These are phyloP conservation scores for Tinamus major DNA, from an alignment of 2,797 vertebrate genomes.

Conservation along the genomic window DNA sequence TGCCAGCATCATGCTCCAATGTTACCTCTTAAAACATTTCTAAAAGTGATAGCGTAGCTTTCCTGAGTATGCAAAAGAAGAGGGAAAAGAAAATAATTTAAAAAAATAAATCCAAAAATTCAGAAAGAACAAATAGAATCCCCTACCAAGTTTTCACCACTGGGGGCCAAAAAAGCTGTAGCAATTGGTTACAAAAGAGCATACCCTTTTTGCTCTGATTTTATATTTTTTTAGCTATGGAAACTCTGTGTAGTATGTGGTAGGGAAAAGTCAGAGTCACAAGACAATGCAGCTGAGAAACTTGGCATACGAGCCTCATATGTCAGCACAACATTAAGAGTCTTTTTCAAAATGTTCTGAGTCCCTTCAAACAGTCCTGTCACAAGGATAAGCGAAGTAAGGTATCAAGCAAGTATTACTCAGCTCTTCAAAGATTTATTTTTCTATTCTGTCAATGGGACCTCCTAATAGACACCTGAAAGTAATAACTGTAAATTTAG, in stretches of 20 bases:
- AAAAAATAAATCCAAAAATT: not conserved
- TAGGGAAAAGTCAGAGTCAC: slow-evolving; percentile 27
- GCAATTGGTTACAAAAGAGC: not conserved
- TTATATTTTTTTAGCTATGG: not conserved
- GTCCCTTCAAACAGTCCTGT: not conserved
- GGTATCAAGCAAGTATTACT: not conserved
- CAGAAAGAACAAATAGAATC: not conserved
- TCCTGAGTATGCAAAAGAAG: rapidly evolving
- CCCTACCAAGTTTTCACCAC: not conserved
- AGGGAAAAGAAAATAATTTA: not conserved
- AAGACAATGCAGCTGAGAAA: slow-evolving; percentile 41
- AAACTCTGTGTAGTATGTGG: not conserved
- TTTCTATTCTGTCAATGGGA: not conserved
- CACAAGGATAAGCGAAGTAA: not conserved
- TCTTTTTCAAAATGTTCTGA: not conserved
- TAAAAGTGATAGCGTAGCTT: not conserved
- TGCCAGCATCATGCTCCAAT: not conserved
- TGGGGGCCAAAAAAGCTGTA: not conserved
- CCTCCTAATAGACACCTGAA: not conserved
- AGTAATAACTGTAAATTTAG: not conserved
- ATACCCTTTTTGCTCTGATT: not conserved
- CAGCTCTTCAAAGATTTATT: not conserved
- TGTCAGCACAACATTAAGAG: not conserved
- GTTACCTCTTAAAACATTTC: not conserved
- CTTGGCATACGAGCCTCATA: not conserved